Conservation (phyloP, 2,888 invertebrate species). For the Phoenoteleia sp. region DNA sequence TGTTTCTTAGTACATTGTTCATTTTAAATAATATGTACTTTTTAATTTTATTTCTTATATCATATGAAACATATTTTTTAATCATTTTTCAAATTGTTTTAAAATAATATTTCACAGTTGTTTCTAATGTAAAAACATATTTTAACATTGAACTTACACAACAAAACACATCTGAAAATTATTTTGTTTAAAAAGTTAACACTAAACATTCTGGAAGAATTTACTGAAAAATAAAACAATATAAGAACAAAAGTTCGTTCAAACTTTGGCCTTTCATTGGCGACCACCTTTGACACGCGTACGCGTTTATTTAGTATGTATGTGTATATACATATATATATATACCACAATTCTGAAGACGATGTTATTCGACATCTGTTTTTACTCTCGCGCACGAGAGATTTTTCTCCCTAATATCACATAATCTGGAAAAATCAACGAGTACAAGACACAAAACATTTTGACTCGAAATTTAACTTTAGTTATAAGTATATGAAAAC, state of each 20-base stretch:
- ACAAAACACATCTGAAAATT: too few species aligned
- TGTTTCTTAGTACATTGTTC: too few species aligned
- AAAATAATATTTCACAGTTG: too few species aligned
- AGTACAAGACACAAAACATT: constrained; percentile 22
- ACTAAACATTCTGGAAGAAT: too few species aligned
- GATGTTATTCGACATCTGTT: constrained; percentile 54
- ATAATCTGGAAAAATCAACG: constrained; percentile 30
- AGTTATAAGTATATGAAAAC: background rate
- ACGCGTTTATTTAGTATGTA: background rate
- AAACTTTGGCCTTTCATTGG: constrained; percentile 14
- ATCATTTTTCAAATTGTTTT: too few species aligned
- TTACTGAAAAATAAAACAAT: too few species aligned
- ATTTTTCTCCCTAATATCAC: constrained; percentile 33
- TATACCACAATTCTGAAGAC: background rate
- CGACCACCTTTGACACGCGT: constrained; percentile 23
- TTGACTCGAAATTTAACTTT: constrained; percentile 1
- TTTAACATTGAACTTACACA: too few species aligned
- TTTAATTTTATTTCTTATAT: too few species aligned
- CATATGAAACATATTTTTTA: too few species aligned
- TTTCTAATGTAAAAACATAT: too few species aligned
- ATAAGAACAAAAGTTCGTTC: background rate
- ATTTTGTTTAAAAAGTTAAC: too few species aligned
- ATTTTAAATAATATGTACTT: too few species aligned
- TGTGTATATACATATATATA: background rate
- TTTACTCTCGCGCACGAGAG: constrained; percentile 30